phyloP scores from a whole-genome alignment of 2,888 invertebrate genomes.

The Mallateleia sp. region DNA sequence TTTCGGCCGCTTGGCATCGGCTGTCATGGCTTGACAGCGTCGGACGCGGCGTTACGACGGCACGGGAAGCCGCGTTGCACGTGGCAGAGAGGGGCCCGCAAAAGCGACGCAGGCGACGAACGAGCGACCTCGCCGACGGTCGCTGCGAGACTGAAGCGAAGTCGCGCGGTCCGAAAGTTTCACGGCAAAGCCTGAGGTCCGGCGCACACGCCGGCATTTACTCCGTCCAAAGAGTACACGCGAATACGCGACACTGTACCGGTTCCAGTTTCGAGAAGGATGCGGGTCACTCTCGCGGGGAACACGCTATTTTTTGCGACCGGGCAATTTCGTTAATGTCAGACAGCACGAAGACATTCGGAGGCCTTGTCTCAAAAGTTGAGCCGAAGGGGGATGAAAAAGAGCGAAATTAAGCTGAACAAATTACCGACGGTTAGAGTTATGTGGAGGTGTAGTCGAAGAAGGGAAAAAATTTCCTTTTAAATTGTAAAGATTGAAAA shows the following conservation, averaged over 20 bases:
- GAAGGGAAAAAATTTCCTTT: no score
- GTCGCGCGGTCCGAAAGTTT: constrained; percentile 51
- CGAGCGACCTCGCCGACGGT: constrained; percentile 73
- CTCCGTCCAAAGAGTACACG: constrained; percentile 59
- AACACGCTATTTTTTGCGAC: constrained; percentile 9
- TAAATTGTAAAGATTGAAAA: no score
- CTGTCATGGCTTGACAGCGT: constrained; percentile 11
- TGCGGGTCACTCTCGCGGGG: constrained; percentile 53
- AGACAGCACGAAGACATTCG: no score
- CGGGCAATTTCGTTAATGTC: no score
- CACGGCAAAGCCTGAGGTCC: constrained; percentile 30
- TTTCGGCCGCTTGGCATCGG: constrained; percentile 11
- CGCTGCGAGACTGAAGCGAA: constrained; percentile 73
- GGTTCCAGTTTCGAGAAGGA: constrained; percentile 58
- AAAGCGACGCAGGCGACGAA: constrained; percentile 61
- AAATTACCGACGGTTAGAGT: no score
- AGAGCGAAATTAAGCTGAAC: no score
- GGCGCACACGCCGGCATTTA: constrained; percentile 60
- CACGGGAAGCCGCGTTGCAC: constrained; percentile 58
- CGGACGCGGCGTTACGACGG: background rate
- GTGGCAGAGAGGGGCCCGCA: constrained; percentile 60
- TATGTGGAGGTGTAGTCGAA: no score
- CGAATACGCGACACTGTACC: constrained; percentile 54
- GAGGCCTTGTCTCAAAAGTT: no score
- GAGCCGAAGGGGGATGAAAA: no score